Percentiles rank a stretch among this genome's conserved stretches.
Conservation (phyloP, 2,888 invertebrate genomes). For the Alentia gelatinosa region DNA sequence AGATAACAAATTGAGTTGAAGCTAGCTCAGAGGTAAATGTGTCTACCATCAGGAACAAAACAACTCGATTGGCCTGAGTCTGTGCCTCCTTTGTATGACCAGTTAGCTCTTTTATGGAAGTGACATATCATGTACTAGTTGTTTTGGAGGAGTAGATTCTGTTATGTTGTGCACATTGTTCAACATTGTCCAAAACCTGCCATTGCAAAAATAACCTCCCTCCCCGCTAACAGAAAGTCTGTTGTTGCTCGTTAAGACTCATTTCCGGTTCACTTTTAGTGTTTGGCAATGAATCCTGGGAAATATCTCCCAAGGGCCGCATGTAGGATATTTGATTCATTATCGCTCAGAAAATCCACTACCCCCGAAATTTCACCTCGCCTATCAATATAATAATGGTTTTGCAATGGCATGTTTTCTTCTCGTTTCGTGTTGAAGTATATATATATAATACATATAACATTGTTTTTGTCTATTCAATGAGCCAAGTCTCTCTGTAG, state of each 20-base stretch:
- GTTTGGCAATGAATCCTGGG: background rate
- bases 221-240: background rate
- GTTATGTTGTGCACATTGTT: slow-evolving; percentile 50
- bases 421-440: slow-evolving; percentile 24
- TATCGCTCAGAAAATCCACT: background rate
- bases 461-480: slow-evolving; percentile 22
- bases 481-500: background rate
- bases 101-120: slow-evolving; percentile 42
- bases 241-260: background rate
- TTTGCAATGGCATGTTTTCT: slow-evolving; percentile 34
- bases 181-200: slow-evolving; percentile 34
- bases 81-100: background rate
- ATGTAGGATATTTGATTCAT: slow-evolving; percentile 1
- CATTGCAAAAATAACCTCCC: slow-evolving; percentile 3
- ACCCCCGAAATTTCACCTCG: background rate
- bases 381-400: slow-evolving; percentile 22
- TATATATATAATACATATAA: slow-evolving; percentile 20
- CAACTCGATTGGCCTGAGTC: background rate
- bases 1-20: too few relatives aligned
- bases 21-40: too few relatives aligned
- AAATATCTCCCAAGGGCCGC: background rate
- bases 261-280: background rate
- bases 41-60: too few relatives aligned
- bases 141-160: slow-evolving; percentile 31
- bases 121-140: slow-evolving; percentile 47